Evolutionary conservation across 1,140 invertebrate species (phyloP).

Genomic region (Paraescarpia echinospica): DNA sequence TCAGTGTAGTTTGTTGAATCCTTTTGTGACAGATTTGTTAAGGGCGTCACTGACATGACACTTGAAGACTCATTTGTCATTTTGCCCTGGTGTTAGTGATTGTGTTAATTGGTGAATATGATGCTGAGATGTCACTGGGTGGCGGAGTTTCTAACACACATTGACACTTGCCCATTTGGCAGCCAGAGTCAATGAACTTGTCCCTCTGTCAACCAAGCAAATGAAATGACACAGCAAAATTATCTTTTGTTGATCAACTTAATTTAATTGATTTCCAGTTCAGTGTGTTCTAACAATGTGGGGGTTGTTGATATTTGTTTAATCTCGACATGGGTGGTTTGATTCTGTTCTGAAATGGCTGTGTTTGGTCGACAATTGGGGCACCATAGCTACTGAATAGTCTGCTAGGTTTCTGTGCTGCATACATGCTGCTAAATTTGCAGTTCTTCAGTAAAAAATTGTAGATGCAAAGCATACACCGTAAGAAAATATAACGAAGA

Average conservation of each 20-base stretch:
- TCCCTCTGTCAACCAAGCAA: too few relatives aligned
- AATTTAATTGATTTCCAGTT: not conserved
- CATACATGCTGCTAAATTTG: not conserved
- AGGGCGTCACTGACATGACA: not conserved
- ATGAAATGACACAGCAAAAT: not conserved
- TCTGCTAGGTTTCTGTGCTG: not conserved
- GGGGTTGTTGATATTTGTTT: not conserved
- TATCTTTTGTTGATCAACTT: not conserved
- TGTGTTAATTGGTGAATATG: too few relatives aligned
- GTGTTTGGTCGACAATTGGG: not conserved
- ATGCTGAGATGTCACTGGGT: not conserved
- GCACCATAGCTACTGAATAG: not conserved
- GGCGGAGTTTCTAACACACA: not conserved
- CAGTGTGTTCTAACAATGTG: not conserved
- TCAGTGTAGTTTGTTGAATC: too few relatives aligned
- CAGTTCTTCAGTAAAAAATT: too few relatives aligned
- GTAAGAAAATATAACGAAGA: not conserved
- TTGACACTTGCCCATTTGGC: not conserved
- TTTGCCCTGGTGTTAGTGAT: not conserved
- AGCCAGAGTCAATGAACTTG: not conserved
- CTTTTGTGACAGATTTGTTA: not conserved
- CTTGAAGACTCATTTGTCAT: not conserved
- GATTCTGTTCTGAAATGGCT: not conserved
- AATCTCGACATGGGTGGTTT: too few relatives aligned
- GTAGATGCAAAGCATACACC: not conserved